Percentiles rank a stretch among this genome's conserved stretches.
Evolutionary conservation across 2,888 invertebrate genomes (phyloP).

Genomic region (Pharmacophagus antenor): DNA sequence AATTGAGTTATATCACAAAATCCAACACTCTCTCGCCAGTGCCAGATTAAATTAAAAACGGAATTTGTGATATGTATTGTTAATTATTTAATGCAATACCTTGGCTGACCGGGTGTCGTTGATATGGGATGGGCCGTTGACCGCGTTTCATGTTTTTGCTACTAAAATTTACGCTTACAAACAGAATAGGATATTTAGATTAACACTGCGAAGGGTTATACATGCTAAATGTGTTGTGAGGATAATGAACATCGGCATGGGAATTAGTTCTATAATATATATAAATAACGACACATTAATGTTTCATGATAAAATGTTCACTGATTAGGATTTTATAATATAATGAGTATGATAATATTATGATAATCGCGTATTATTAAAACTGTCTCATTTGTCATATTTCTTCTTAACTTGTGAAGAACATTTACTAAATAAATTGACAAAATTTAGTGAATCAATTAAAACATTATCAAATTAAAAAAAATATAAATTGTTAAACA

Average conservation of each 20-base stretch:
- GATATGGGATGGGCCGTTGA: constrained; percentile 46
- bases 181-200: constrained; percentile 74
- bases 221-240: constrained; percentile 37
- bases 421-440: too few relatives aligned
- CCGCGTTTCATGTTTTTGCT: constrained; percentile 67
- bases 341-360: not conserved
- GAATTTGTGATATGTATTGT: constrained; percentile 75
- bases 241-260: constrained; percentile 46
- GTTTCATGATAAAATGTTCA: constrained; percentile 1
- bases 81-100: constrained; percentile 72
- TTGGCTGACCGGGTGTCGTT: constrained; percentile 34
- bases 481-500: not conserved
- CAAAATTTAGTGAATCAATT: too few relatives aligned
- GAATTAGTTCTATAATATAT: constrained; percentile 54
- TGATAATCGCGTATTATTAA: too few relatives aligned
- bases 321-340: not conserved
- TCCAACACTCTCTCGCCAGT: constrained; percentile 45
- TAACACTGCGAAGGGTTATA: constrained; percentile 49
- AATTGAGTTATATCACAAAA: not conserved
- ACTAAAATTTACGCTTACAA: constrained; percentile 56
- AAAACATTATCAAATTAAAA: too few relatives aligned
- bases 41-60: constrained; percentile 73
- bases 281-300: constrained; percentile 38
- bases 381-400: too few relatives aligned
- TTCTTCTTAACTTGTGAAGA: too few relatives aligned